These are phyloP conservation scores for Channa argus DNA, from an alignment of 2,113 vertebrate species.

Conservation along the genomic window DNA sequence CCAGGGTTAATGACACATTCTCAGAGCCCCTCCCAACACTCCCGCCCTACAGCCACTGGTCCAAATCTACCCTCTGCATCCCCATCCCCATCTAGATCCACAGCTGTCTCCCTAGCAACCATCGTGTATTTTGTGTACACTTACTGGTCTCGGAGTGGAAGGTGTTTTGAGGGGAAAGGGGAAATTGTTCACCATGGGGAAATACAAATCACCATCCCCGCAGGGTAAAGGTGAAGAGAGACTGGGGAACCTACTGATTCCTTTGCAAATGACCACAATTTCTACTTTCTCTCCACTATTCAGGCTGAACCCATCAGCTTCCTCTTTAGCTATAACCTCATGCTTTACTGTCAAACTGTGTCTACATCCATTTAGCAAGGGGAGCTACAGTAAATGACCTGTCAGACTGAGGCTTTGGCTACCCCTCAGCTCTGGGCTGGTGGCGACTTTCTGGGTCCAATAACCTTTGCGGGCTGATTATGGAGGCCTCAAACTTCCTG, in stretches of 20 bases:
- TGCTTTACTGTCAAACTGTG: conserved; percentile 72
- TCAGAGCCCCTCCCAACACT: conserved; percentile 24
- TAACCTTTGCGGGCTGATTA: conserved; percentile 59
- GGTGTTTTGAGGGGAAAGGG: conserved; percentile 38
- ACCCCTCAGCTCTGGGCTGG: conserved; percentile 1
- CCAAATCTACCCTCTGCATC: background rate
- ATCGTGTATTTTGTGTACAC: conserved; percentile 58
- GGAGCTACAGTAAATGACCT: conserved; percentile 51
- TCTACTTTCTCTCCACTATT: conserved; percentile 26
- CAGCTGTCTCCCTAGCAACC: conserved; percentile 56
- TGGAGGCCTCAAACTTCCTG: conserved; percentile 55
- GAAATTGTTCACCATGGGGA: conserved; percentile 69
- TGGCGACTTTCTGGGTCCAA: conserved; percentile 51
- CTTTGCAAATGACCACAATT: conserved; percentile 44
- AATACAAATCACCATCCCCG: conserved; percentile 54
- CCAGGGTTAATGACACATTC: conserved; percentile 61
- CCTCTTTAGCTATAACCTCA: conserved; percentile 72
- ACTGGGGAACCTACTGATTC: conserved; percentile 32
- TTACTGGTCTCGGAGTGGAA: background rate
- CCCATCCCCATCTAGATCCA: background rate
- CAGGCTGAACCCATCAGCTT: conserved; percentile 34
- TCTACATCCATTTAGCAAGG: conserved; percentile 66
- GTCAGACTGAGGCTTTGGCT: conserved; percentile 30
- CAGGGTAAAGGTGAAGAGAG: conserved; percentile 55
- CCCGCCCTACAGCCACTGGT: conserved; percentile 5